Evolutionary conservation across 2,113 vertebrate genomes (phyloP).

Genomic region (Psammodynastes pulverulentus): DNA sequence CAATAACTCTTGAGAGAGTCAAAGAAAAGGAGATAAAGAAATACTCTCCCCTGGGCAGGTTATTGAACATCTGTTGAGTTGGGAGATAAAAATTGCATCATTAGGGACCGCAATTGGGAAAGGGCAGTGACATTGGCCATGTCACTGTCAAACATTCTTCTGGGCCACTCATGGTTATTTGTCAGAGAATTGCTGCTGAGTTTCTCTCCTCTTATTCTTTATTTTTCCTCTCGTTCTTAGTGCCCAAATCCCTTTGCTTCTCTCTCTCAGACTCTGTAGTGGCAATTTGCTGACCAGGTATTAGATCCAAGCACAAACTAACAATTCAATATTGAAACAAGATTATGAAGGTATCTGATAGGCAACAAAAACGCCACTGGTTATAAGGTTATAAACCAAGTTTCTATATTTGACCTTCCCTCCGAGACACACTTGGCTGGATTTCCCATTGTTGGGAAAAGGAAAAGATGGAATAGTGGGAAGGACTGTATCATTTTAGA

Average conservation of each 20-base stretch:
- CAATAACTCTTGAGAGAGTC: conserved; percentile 20
- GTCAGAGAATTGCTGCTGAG: conserved; percentile 5
- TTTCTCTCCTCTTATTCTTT: conserved; percentile 16
- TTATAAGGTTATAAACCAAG: not conserved
- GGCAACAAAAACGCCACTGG: not conserved
- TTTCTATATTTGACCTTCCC: not conserved
- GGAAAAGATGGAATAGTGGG: not conserved
- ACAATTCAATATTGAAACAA: not conserved
- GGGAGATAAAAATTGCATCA: conserved; percentile 45
- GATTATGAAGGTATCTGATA: not conserved
- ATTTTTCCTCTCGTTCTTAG: not conserved
- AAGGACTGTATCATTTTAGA: not conserved
- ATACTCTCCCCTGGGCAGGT: conserved; percentile 22
- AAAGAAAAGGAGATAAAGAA: conserved; percentile 51
- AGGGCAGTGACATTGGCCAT: conserved; percentile 12
- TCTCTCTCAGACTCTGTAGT: not conserved
- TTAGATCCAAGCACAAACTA: not conserved
- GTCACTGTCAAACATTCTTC: conserved; percentile 1
- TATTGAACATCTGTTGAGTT: conserved; percentile 37
- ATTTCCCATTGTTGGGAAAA: not conserved
- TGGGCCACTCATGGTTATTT: conserved; percentile 23
- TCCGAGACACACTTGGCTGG: not conserved
- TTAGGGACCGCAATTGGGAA: conserved; percentile 35
- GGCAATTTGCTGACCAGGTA: conserved; percentile 8
- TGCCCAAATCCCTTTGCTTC: not conserved